phyloP scores from a whole-genome alignment of 2,888 invertebrate genomes.

The Escarpia spicata region DNA sequence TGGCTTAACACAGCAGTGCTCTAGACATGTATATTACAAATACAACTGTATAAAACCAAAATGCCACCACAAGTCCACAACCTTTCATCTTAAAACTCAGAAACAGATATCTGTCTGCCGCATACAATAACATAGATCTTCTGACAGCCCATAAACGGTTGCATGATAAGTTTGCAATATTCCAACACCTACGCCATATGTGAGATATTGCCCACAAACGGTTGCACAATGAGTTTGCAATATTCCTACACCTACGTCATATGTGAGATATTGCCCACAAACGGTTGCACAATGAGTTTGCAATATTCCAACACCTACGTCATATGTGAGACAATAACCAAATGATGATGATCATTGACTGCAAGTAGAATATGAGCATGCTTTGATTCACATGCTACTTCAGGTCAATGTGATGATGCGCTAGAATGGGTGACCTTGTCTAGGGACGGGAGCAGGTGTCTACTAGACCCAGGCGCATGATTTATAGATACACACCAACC shows the following conservation, averaged over 20 bases:
- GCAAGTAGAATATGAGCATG: not conserved
- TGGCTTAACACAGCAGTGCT: not conserved
- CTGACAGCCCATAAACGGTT: not conserved
- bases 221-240: too few species aligned
- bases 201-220: too few species aligned
- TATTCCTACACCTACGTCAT: too few species aligned
- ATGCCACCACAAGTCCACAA: not conserved
- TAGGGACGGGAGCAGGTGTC: not conserved
- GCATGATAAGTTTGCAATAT: not conserved
- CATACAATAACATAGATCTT: not conserved
- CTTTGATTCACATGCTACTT: not conserved
- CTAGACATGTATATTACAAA: not conserved
- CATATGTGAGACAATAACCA: not conserved
- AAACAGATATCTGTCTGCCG: not conserved
- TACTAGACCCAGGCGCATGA: not conserved
- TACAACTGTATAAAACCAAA: not conserved
- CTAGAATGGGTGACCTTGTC: not conserved
- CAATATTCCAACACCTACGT: too few species aligned
- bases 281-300: too few species aligned
- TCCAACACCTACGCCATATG: too few species aligned
- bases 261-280: too few species aligned
- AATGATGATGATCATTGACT: not conserved
- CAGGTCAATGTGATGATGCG: not conserved
- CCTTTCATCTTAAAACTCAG: not conserved
- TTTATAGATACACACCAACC: not conserved